Evolutionary conservation across 30 jellyfish, hydroid and myxozoan genomes (phyloP), one percentile per base, ranked within the genome.

Genomic region (Aurelia sp.): DNA sequence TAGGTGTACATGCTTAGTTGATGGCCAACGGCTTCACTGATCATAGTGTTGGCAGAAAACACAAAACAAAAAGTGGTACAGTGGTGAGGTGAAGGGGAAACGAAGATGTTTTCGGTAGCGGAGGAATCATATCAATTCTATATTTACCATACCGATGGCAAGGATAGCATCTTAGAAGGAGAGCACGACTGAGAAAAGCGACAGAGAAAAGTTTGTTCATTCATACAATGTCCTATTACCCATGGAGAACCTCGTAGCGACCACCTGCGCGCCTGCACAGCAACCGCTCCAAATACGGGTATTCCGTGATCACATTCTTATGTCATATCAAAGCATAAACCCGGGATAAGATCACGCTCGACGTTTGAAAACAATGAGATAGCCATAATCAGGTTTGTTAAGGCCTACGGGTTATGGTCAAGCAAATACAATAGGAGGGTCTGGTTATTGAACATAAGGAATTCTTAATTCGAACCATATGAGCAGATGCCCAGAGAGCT

Each of bases 361-460:
- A 74, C 67, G 85, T 48, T 74, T 44, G 48, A 74, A 74, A 69
- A 74, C 85, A 74, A 74, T 74, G 58, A 71, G 60, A 74, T 74
- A 50, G 85, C 60, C 60, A 50, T 50, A 59, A 74, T 74, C 85
- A 50, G 71, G 85, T 66, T 81, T 81, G 76, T 81, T 66, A 35
- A 81, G 71, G 78, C 73, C 90, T 81, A 68, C 90, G 52, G 83
- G 90, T 81, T 81, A 81, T 68, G 90, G 83, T 81, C 90, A 81
- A 52, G 27, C 90, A 81, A 44, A 7, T 4, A 66, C 83, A 81
- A 81, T 65, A 59, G 90, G 58, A 17, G 18, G 71, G 82, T 35
- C 58, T 57, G 80, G 89, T 51, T 79, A 68, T 67, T 78, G 71
- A 47, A 48, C 80, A 48, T 53, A 47, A 62, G 72, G 80, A 78